phyloP scores from a whole-genome alignment of 2,113 vertebrate species.

The Syngnathus scovelli region DNA sequence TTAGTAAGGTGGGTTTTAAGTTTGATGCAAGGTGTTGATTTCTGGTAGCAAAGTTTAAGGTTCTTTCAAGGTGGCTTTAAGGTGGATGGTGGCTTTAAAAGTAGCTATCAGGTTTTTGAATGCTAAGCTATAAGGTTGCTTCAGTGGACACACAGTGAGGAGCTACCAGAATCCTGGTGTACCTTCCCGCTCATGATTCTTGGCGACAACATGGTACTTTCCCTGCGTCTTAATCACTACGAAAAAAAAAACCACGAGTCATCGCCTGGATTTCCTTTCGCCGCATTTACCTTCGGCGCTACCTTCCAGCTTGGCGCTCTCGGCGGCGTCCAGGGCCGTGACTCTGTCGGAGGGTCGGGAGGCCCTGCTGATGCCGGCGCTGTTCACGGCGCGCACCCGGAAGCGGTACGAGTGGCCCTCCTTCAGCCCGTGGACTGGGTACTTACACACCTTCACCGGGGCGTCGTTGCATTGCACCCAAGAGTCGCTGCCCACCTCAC shows the following conservation, averaged over 20 bases:
- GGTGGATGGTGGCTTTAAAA: background rate
- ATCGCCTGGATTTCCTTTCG: rapidly evolving
- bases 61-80: background rate
- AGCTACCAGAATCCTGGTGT: constrained; percentile 24
- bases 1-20: background rate
- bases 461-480: constrained; percentile 94
- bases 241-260: constrained; percentile 22
- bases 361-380: constrained; percentile 81
- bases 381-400: constrained; percentile 89
- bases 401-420: constrained; percentile 83
- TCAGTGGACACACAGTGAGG: no score
- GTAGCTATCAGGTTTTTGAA: background rate
- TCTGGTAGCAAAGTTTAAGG: background rate
- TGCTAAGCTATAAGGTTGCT: no score
- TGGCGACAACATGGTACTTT: constrained; percentile 78
- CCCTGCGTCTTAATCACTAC: constrained; percentile 83
- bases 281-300: constrained; percentile 62
- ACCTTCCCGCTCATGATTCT: constrained; percentile 89
- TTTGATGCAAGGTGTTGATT: background rate
- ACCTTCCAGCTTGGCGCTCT: constrained; percentile 82
- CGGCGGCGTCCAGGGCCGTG: constrained; percentile 77
- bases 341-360: constrained; percentile 82
- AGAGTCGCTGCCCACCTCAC: constrained; percentile 81
- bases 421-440: constrained; percentile 82
- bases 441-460: constrained; percentile 87